Percentiles rank a stretch among this genome's conserved stretches.
Conservation (phyloP, 2,797 vertebrate species). For the Delichon dasypus region DNA sequence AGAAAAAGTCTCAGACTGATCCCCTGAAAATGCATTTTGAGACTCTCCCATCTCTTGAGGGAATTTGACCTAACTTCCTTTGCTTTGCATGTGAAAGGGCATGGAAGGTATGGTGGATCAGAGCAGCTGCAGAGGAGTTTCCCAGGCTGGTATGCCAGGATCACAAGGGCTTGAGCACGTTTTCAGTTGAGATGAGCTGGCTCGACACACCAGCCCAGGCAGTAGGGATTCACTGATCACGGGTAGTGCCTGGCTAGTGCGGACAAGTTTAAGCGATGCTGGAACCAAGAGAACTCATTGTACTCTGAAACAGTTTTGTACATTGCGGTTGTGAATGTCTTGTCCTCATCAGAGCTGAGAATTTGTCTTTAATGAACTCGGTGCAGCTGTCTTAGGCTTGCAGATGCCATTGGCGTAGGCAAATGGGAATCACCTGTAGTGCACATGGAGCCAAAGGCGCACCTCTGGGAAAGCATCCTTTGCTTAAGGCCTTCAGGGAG, state of each 20-base stretch:
- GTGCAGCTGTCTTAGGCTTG: neutral
- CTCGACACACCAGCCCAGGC: neutral
- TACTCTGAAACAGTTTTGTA: neutral
- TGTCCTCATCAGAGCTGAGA: neutral
- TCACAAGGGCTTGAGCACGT: neutral
- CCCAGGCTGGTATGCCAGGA: neutral
- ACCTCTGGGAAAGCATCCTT: neutral
- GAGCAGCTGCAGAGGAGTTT: neutral
- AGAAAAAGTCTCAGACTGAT: neutral
- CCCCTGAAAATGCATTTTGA: neutral
- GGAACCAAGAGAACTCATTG: neutral
- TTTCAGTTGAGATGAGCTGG: neutral
- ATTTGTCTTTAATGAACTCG: neutral
- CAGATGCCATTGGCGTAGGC: neutral
- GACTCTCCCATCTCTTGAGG: neutral
- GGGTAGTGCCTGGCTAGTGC: neutral
- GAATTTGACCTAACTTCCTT: neutral
- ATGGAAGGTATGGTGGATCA: neutral
- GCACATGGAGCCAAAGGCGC: accelerated
- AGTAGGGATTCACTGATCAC: neutral
- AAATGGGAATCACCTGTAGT: neutral
- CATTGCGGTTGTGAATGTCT: neutral
- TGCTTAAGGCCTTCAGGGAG: neutral
- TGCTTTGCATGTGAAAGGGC: neutral
- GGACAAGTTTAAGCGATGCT: neutral